Conservation (phyloP, 2,113 vertebrate genomes). For the Phoxinus phoxinus region DNA sequence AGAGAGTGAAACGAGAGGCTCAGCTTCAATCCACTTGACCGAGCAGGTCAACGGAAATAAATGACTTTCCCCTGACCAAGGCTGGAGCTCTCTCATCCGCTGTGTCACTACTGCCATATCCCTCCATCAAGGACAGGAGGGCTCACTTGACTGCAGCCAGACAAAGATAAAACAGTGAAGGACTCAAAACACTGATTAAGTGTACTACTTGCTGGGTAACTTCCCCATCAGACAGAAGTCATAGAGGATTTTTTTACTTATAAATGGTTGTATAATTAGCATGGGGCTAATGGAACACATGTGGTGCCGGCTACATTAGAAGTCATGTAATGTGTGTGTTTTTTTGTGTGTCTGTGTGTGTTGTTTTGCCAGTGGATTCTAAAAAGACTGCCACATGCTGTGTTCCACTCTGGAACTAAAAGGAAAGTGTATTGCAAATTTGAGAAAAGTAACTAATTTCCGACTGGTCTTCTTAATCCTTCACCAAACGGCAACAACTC, state of each 20-base stretch:
- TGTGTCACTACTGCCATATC: slow-evolving; percentile 70
- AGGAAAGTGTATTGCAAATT: background rate
- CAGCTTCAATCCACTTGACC: slow-evolving; percentile 85
- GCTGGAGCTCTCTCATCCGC: slow-evolving; percentile 75
- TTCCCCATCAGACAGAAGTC: slow-evolving; percentile 48
- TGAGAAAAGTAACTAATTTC: slow-evolving; percentile 3
- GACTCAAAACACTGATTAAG: slow-evolving; percentile 45
- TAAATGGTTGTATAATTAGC: slow-evolving; percentile 47
- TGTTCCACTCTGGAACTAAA: background rate
- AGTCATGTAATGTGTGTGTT: background rate
- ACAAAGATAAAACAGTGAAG: slow-evolving; percentile 45
- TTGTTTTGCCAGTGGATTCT: background rate
- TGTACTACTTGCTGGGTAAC: slow-evolving; percentile 28
- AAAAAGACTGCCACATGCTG: background rate
- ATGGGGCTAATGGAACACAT: slow-evolving; percentile 36
- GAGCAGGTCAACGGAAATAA: slow-evolving; percentile 83
- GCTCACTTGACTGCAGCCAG: slow-evolving; percentile 42
- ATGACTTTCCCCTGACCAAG: slow-evolving; percentile 79
- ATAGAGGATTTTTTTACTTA: slow-evolving; percentile 40
- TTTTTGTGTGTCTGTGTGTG: too few species aligned
- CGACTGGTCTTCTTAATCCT: slow-evolving; percentile 5
- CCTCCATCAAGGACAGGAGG: slow-evolving; percentile 64
- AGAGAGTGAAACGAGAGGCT: slow-evolving; percentile 76
- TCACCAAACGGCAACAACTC: background rate
- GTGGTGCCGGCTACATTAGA: slow-evolving; percentile 17